phyloP scores from a whole-genome alignment of 2,888 invertebrate species.

The Oxytorus armatus region DNA sequence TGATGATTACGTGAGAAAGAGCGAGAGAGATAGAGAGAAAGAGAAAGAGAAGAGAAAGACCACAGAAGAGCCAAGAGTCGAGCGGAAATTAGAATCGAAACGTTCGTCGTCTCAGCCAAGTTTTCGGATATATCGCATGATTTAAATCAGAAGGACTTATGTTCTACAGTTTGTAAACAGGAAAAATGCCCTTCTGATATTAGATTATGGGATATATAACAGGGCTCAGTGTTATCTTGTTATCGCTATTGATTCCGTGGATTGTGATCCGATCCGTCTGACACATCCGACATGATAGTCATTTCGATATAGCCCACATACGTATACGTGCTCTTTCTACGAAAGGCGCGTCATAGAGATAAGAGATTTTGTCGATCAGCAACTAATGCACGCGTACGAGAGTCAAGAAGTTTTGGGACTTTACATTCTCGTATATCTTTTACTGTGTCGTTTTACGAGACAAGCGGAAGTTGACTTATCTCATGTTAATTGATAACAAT shows the following conservation, averaged over 20 bases:
- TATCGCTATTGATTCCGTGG: constrained; percentile 60
- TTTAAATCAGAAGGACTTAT: not conserved
- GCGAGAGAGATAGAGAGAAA: constrained; percentile 8
- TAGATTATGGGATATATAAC: not conserved
- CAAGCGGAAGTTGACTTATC: constrained; percentile 27
- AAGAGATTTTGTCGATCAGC: constrained; percentile 26
- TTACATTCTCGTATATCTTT: not conserved
- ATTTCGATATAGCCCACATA: constrained; percentile 39
- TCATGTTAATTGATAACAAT: constrained; percentile 44
- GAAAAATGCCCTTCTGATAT: not conserved
- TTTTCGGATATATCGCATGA: not conserved
- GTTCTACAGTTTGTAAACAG: not conserved
- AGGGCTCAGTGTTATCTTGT: constrained; percentile 51
- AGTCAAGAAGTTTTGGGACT: not conserved
- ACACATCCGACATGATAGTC: constrained; percentile 67
- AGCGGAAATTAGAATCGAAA: constrained; percentile 59
- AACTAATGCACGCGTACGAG: constrained; percentile 1
- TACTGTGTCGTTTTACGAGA: too few species aligned
- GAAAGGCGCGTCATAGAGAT: constrained; percentile 29
- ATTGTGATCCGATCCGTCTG: constrained; percentile 64
- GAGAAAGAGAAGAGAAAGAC: not conserved
- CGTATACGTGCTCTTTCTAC: constrained; percentile 34
- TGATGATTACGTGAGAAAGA: constrained; percentile 37
- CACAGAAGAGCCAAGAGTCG: constrained; percentile 13
- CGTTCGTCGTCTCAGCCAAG: constrained; percentile 4